These are phyloP conservation scores for Brachionus rotundiformis DNA, from an alignment of 1,140 invertebrate genomes.

Conservation along the genomic window DNA sequence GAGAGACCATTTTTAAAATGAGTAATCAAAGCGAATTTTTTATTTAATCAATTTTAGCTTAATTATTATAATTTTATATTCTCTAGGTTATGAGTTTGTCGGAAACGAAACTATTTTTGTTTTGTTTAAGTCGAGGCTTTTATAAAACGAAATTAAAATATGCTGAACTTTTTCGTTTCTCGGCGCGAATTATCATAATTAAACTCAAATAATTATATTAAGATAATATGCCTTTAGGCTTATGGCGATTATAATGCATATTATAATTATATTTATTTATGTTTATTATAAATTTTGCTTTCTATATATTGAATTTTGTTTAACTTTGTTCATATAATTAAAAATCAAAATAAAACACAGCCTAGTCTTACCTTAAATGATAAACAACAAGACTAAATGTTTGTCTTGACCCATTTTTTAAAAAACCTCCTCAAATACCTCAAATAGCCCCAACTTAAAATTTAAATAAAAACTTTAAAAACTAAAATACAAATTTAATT, in stretches of 20 bases:
- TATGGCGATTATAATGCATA: constrained; percentile 39
- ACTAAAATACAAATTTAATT: too few species aligned
- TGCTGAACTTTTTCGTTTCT: constrained; percentile 33
- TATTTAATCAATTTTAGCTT: background rate
- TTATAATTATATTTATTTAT: constrained; percentile 35
- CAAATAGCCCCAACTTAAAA: too few species aligned
- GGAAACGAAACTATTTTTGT: constrained; percentile 26
- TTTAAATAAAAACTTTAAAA: too few species aligned
- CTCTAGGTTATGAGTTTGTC: constrained; percentile 5
- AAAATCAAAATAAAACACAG: background rate
- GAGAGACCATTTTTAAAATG: background rate
- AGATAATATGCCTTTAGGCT: constrained; percentile 8
- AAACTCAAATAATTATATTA: background rate
- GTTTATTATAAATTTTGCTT: constrained; percentile 37
- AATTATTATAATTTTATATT: constrained; percentile 43
- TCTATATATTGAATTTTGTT: background rate
- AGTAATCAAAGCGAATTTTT: constrained; percentile 25
- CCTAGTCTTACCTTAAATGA: background rate
- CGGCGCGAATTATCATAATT: constrained; percentile 30
- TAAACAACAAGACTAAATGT: background rate
- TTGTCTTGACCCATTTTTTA: too few species aligned
- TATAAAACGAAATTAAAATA: constrained; percentile 13
- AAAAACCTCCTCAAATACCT: too few species aligned
- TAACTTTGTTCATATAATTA: background rate
- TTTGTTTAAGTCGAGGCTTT: constrained; percentile 28